These are phyloP conservation scores for Drosophila mayaguana DNA, from an alignment of 2,888 invertebrate species.

Conservation along the genomic window DNA sequence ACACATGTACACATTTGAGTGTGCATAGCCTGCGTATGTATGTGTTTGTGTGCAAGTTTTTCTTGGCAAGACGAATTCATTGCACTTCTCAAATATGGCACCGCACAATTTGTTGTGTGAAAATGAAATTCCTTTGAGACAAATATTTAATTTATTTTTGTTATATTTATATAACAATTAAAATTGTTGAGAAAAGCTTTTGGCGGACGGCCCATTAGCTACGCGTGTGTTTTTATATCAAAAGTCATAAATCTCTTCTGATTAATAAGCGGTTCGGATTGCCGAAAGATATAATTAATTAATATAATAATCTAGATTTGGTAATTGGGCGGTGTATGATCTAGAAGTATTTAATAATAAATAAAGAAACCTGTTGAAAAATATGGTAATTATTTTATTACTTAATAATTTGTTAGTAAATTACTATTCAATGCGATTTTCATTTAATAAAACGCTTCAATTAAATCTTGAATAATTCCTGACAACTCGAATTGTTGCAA, in stretches of 20 bases:
- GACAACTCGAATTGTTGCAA: not conserved
- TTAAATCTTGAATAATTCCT: not conserved
- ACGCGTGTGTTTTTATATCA: constrained; percentile 3
- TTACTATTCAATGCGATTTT: not conserved
- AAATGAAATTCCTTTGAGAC: constrained; percentile 3
- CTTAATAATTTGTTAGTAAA: not conserved
- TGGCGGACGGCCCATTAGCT: constrained; percentile 3
- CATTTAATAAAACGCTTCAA: not conserved
- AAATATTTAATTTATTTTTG: not conserved
- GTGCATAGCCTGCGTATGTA: not conserved
- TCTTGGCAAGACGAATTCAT: constrained; percentile 20
- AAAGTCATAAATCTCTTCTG: not conserved
- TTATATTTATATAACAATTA: constrained; percentile 2
- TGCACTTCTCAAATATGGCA: constrained; percentile 24
- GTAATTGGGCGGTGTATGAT: not conserved
- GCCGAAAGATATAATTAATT: not conserved
- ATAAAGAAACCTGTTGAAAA: not conserved
- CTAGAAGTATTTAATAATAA: not conserved
- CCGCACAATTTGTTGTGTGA: constrained; percentile 19
- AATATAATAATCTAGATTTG: not conserved
- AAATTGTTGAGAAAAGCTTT: not conserved
- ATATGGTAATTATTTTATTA: not conserved
- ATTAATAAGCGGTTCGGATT: constrained; percentile 1
- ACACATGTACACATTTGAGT: not conserved
- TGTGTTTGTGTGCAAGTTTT: constrained; percentile 7